Base-by-base conservation (phyloP, 2,797 vertebrate genomes). In the Cirrhinus molitorella region DNA sequence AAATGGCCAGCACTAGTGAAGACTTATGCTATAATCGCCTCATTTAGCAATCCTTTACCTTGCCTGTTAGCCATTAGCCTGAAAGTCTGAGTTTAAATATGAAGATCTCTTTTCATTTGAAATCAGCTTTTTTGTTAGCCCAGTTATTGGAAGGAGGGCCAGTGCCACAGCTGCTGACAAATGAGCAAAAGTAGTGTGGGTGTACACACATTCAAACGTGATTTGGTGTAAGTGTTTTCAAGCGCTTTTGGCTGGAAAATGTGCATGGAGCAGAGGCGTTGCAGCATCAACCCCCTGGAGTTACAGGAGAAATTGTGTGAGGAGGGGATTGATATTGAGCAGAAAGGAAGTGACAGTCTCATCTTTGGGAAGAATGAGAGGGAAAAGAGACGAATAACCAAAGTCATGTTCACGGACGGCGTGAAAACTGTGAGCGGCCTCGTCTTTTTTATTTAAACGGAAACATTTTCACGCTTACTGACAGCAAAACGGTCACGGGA, bases 261-360 rank as follows among this genome's bases (percentile, higher is more conserved):
- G 92, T 92, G 93, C 91, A 94, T 93, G 92, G 92, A 94, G 93
- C 91, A 93, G 91, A 89, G 92, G 90, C 91, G 91, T 91, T 91
- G 90, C 91, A 90, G 88, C 90, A 90, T 90, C 91, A 91, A 92
- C 92, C 90, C 92, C 82, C 77, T 12, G 89, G 90, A 92, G 92
- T 92, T 92, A 89, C 91, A 88, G 91, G 92, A 92, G 90, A 92
- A 92, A 94, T 93, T 93, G 92, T 88, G 43, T 72, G 37, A 85
- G 79, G 88, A 85, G 85, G 86, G 91, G 93, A 94, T 94, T 94
- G 94, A 95, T 95, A 91, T 91, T 92, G 90, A 88, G 85, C 81
- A 89, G 90, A 92, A 88, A 91, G 88, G 91, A 93, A 92, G 92
- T 94, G 94, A 94, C 93, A 94, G 91, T 92, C 93, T 88, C 92